Base-by-base conservation (phyloP, 1,140 invertebrate species). In the Aphidius ervi region DNA sequence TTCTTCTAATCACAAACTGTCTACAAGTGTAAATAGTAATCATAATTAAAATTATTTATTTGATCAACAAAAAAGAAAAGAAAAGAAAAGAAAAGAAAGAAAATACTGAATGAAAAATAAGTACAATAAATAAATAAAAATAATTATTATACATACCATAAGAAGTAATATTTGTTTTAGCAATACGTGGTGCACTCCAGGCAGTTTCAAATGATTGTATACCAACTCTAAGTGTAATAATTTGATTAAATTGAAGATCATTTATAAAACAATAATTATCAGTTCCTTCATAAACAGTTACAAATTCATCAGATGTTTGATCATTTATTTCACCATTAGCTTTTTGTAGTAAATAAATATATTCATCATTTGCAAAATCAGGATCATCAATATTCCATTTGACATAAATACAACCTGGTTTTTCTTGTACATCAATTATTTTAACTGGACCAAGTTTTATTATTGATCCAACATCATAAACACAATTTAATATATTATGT, bases 321-420 rank as follows among this genome's bases (percentile, higher is more conserved):
- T 71, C 65, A 31, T 57, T 9, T 50, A 63, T 50, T 59, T 70
- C 63, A 9, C 67, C 69, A 4, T 50, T 40, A 6, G 68, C 65
- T 53, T 58, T 69, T 58, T 71, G 68, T 6, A 71, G 61, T 8
- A 71, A n/a, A 48, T 66, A 71, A 39, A 46, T 65, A 39, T 71
- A 67, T 47, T 69, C 69, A 46, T 70, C 69, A 6, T 23, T 47
- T 0, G 58, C 56, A 50, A 65, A 71, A 40, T 71, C 68, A 7
- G 69, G 64, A 65, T 71, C 66, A 8, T 52, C 58, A 41, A 71
- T 54, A 9, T 66, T 53, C 69, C 69, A 71, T 53, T 65, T 71
- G 5, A 71, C 46, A 31, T 63, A 69, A 41, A 71, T 54, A 31
- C 63, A 66, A 5, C 59, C 68, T 0, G 69, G 69, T 56, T 67